Evolutionary conservation across 2,797 vertebrate species (phyloP), one percentile per base, ranked within the genome.

Genomic region (Parambassis ranga): DNA sequence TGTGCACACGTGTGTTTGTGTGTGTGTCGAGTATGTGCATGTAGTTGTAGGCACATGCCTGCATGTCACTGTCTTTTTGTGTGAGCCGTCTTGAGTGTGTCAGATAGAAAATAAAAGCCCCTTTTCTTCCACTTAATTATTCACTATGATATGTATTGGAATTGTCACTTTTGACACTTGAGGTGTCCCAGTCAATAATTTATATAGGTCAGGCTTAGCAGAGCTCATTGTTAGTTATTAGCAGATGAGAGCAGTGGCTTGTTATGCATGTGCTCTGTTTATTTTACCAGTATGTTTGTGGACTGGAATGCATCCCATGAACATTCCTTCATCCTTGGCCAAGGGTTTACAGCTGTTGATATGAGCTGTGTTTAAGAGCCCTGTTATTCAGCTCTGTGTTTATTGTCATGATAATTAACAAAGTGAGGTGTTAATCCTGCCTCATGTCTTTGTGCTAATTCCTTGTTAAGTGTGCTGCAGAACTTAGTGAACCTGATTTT

Each of bases 141-240:
- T 91, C 82, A 81, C 76, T 19, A 35, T 79, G 84, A 89, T 85
- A 84, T 71, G 79, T 87, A 87, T 86, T 84, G 80, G 77, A 86
- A 87, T 89, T 86, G 89, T 91, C 89, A 86, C 82, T 89, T 90
- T 75, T 86, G 89, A 90, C 88, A 89, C 88, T 82, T 70, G 81
- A 90, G 85, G 81, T 86, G 75, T 88, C 86, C 64, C 81, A 78
- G 87, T 92, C 90, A 89, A 86, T 90, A 83, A 89, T 90, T 85
- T 80, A 90, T 91, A 75, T 85, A 85, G 89, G 89, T 91, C 87
- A 89, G 81, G 68, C 74, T 83, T 70, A 83, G 67, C 77, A 37
- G 51, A 51, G 77, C 82, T 85, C 66, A 57, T 83, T 84, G 85
- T 85, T 81, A 75, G 76, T 89, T 86, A 88, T 85, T 89, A 89